Conservation (phyloP, 2,113 vertebrate genomes). For the Callopanchax toddi region DNA sequence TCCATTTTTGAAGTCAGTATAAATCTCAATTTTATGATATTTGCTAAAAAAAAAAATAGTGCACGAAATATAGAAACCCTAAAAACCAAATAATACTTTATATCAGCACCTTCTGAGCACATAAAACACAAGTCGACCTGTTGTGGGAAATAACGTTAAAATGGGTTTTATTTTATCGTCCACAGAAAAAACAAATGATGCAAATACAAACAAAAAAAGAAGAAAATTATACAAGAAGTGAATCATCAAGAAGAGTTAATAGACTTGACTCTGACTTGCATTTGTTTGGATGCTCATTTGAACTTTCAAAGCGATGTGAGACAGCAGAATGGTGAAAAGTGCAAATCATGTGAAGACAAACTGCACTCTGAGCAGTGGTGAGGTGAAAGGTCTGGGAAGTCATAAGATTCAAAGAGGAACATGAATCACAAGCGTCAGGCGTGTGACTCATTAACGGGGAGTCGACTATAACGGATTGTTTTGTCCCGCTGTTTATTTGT, state of each 20-base stretch:
- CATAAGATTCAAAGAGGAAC: constrained; percentile 35
- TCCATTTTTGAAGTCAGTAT: no score
- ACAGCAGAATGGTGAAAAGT: background rate
- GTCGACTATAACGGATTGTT: no score
- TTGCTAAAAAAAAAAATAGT: no score
- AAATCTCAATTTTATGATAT: no score
- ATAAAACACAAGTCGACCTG: no score
- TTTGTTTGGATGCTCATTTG: background rate
- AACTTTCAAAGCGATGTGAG: background rate
- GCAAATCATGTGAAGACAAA: constrained; percentile 24
- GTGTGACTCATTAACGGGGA: constrained; percentile 8
- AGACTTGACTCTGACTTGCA: background rate
- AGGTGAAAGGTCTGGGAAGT: background rate
- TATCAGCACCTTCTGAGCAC: no score
- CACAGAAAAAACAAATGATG: background rate
- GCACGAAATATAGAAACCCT: no score
- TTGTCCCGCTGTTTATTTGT: no score
- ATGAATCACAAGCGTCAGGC: constrained; percentile 11
- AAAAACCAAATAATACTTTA: no score
- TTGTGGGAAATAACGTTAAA: background rate
- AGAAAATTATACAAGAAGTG: background rate
- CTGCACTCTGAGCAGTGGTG: constrained; percentile 4
- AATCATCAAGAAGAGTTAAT: constrained; percentile 2
- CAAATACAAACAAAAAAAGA: background rate
- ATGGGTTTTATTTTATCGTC: background rate